A percentile compares a stretch with the other conserved stretches of the same genome.
phyloP scores from a whole-genome alignment of 2,797 vertebrate species.

The Champsocephalus esox region DNA sequence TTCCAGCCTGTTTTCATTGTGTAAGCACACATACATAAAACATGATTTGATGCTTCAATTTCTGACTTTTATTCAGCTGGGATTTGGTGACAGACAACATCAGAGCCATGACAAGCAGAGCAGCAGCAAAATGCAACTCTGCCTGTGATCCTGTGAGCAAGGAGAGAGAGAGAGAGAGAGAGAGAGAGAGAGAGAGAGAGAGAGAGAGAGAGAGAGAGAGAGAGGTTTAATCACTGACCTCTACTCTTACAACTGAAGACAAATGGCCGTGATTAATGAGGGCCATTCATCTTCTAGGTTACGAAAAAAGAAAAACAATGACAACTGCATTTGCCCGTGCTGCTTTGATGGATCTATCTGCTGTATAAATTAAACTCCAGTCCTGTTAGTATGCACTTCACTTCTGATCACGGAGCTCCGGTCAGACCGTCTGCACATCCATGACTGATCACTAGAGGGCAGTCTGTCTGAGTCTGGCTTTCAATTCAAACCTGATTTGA shows the following conservation, averaged over 20 bases:
- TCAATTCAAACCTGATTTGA: neutral
- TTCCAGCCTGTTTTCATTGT: conserved; percentile 77
- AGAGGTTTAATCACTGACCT: conserved; percentile 78
- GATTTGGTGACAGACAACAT: conserved; percentile 76
- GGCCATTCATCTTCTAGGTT: conserved; percentile 66
- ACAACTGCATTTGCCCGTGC: conserved; percentile 38
- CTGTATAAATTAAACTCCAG: conserved; percentile 47
- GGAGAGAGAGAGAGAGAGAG: conserved; percentile 35
- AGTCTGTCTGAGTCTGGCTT: conserved; percentile 25
- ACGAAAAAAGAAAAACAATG: conserved; percentile 55
- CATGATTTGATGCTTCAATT: conserved; percentile 81
- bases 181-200: conserved; percentile 26
- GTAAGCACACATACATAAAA: conserved; percentile 83
- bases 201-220: conserved; percentile 34
- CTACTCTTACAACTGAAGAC: conserved; percentile 70
- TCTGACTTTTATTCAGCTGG: conserved; percentile 79
- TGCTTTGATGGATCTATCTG: conserved; percentile 59
- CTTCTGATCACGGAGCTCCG: conserved; percentile 32
- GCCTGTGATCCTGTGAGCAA: conserved; percentile 56
- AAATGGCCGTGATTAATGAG: conserved; percentile 78
- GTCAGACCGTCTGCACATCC: conserved; percentile 37
- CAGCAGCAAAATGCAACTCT: conserved; percentile 54
- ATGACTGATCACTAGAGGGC: conserved; percentile 68
- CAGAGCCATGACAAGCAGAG: conserved; percentile 69
- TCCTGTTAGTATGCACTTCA: conserved; percentile 39